Base-by-base conservation (phyloP, 2,113 vertebrate species). In the Siniperca chuatsi region DNA sequence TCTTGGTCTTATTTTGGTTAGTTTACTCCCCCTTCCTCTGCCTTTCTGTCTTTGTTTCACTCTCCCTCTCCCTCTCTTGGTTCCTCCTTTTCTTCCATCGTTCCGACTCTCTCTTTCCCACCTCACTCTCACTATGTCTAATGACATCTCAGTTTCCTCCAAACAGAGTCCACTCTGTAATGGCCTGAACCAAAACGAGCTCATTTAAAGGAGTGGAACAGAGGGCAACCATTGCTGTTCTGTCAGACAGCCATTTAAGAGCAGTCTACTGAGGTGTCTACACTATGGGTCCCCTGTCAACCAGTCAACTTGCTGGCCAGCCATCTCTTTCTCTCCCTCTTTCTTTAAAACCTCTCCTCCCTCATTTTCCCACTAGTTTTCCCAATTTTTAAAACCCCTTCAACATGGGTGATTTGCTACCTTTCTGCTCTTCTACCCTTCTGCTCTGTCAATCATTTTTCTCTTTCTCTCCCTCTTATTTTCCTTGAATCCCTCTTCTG, bases 241-340 rank as follows among this genome's bases (percentile, higher is more conserved):
- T 80, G 86, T 87, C 85, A 87, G 86, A 75, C 84, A 92, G 23
- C 69, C 82, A 88, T 92, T 94, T 90, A 94, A 76, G 60, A 84
- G 61, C 55, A 81, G 62, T 60, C 81, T 72, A 69, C 82, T 57
- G 77, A 83, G 79, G 58, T 75, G 77, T 73, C 81, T 67, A 48
- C 74, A 35, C 62, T n/a, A 18, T 10, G n/a, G 42, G 73, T 71
- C 3, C 6, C 54, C 81, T 92, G 86, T 90, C 87, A 75, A 68
- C 44, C 74, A 40, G 54, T 50, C 37, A 82, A 62, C 78, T 29
- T 54, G 37, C 67, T 61, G 62, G 7, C 23, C 78, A 76, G 54
- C 85, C 60, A 46, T 85, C 69, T 87, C 33, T 74, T 60, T 64
- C 25, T 57, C 16, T 50, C 35, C 20, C 29, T n/a, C 33, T n/a